Evolutionary conservation across 2,888 invertebrate species (phyloP).

Genomic region (Zygaena filipendulae): DNA sequence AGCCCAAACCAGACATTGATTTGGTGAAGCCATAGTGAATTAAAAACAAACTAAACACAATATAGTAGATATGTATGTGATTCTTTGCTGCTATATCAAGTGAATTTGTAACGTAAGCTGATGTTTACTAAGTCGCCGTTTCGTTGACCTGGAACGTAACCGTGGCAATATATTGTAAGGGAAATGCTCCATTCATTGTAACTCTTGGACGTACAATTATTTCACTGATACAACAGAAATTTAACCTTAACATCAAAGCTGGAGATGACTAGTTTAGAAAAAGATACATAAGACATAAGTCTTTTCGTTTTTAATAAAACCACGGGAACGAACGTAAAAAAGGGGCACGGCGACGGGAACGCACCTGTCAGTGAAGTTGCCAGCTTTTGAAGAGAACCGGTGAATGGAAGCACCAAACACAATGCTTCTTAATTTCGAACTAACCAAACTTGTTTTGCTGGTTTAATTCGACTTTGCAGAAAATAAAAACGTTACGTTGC

Average conservation of each 20-base stretch:
- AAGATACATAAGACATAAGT: neutral
- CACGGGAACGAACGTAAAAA: slow-evolving; percentile 63
- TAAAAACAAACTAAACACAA: slow-evolving; percentile 41
- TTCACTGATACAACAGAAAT: no score
- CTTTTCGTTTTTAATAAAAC: neutral
- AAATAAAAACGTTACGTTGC: no score
- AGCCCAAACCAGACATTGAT: no score
- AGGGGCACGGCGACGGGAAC: slow-evolving; percentile 65
- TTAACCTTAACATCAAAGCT: no score
- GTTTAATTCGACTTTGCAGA: no score
- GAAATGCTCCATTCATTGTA: slow-evolving; percentile 64
- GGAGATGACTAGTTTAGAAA: no score
- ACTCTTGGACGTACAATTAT: no score
- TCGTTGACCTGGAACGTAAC: slow-evolving; percentile 30
- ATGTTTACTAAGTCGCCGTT: slow-evolving; percentile 33
- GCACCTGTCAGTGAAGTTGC: slow-evolving; percentile 66
- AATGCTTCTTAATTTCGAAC: slow-evolving; percentile 37
- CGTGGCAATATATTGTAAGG: slow-evolving; percentile 60
- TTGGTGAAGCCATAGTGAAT: slow-evolving; percentile 44
- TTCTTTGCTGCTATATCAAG: slow-evolving; percentile 18
- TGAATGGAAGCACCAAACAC: slow-evolving; percentile 53
- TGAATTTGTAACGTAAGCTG: slow-evolving; percentile 18
- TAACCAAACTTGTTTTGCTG: slow-evolving; percentile 23
- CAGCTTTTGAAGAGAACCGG: slow-evolving; percentile 61
- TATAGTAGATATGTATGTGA: slow-evolving; percentile 28